Evolutionary conservation across 2,797 vertebrate species (phyloP).

Genomic region (Sebastes trivittatus): DNA sequence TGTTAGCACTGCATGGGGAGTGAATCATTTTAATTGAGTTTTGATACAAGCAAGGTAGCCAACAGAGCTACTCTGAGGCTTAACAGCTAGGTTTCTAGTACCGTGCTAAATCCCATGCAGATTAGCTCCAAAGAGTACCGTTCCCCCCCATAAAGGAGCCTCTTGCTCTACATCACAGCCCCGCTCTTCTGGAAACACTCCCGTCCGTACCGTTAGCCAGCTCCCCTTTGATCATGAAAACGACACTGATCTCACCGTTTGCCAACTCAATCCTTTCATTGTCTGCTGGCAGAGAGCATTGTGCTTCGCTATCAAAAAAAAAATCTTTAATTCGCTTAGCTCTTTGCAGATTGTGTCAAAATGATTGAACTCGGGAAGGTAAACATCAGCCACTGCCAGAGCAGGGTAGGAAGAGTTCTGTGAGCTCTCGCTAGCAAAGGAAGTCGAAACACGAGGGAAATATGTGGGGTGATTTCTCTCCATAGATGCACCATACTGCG

Average conservation of each 20-base stretch:
- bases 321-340: constrained; percentile 68
- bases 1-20: not conserved
- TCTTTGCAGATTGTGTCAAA: constrained; percentile 69
- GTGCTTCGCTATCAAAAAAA: constrained; percentile 58
- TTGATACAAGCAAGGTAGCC: constrained; percentile 17
- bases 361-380: constrained; percentile 64
- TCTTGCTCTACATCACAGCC: constrained; percentile 55
- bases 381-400: constrained; percentile 45
- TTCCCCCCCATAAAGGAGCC: constrained; percentile 43
- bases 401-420: constrained; percentile 6
- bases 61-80: constrained; percentile 33
- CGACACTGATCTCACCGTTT: constrained; percentile 58
- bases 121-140: constrained; percentile 42
- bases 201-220: constrained; percentile 31
- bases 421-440: constrained; percentile 6
- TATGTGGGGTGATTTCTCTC: not conserved
- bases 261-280: constrained; percentile 64
- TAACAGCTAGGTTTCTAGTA: constrained; percentile 43
- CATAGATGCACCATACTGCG: not conserved
- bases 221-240: constrained; percentile 66
- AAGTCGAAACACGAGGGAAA: constrained; percentile 11
- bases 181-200: constrained; percentile 55
- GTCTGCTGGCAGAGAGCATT: constrained; percentile 61
- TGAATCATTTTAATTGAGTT: constrained; percentile 39
- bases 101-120: constrained; percentile 49